Base-by-base conservation (phyloP, 2,113 vertebrate species). In the Colossoma macropomum region DNA sequence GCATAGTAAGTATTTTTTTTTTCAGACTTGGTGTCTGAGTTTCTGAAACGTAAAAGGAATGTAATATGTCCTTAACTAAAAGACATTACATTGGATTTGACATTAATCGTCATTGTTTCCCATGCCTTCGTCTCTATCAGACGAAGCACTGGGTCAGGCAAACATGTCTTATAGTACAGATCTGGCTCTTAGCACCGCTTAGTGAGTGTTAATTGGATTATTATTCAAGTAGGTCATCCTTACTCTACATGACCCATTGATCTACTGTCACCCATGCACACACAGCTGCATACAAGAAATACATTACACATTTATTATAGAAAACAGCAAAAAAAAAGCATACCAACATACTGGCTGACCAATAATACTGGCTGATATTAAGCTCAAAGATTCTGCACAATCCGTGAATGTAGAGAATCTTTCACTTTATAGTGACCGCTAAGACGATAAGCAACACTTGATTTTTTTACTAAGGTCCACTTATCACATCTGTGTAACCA, bases 121-220 rank as follows among this genome's bases (percentile, higher is more conserved):
- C 10, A 11, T 62, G 52, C 19, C 27, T 62, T 27, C 34, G 62
- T 34, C 27, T 62, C 32, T 21, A 72, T n/a, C 60, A 21, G 9
- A 28, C 19, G 41, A n/a, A 34, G 27, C 32, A 75, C 32, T 34
- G 62, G 17, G 75, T 75, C 23, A 66, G 65, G 30, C 38, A 75
- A 30, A 69, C 82, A 75, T 25, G 32, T 82, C 76, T 48, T 76
- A 79, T 48, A 76, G 48, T 63, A 63, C 34, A 81, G 56, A 81
- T 79, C 73, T 68, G 71, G 71, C 63, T 76, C 63, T 83, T 45
- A 82, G 63, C 16, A 32, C 27, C 59, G 60, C 48, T 85, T 84
- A 54, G 66, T 52, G 74, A 74, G 56, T 66, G 77, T 34, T 87
- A 87, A 89, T 84, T 82, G 84, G 88, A 87, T 89, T 87, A 80